Conservation (phyloP, 2,888 invertebrate species). For the Maniola hyperantus region DNA sequence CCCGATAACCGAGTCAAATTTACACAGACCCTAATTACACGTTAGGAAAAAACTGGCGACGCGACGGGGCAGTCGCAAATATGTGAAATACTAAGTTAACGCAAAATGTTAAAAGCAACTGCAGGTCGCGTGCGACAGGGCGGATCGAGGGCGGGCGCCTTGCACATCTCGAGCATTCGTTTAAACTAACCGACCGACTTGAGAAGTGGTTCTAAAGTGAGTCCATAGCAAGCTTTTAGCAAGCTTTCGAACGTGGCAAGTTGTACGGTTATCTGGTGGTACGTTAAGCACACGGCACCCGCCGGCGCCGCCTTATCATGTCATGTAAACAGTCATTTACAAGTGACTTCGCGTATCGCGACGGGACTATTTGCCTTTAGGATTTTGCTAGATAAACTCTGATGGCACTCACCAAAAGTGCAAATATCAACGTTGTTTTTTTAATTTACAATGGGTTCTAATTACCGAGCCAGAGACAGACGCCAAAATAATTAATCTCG, state of each 20-base stretch:
- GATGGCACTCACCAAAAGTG: constrained; percentile 40
- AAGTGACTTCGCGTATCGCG: constrained; percentile 69
- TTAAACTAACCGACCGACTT: constrained; percentile 55
- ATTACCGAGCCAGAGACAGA: background rate
- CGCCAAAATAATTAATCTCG: background rate
- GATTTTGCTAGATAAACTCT: constrained; percentile 68
- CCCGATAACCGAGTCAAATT: constrained; percentile 69
- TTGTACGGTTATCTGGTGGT: constrained; percentile 61
- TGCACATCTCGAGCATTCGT: constrained; percentile 52
- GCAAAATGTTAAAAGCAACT: constrained; percentile 70
- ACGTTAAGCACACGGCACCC: constrained; percentile 60
- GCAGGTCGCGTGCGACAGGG: constrained; percentile 74
- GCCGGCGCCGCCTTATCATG: constrained; percentile 79
- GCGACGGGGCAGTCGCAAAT: constrained; percentile 81
- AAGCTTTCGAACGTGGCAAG: constrained; percentile 60
- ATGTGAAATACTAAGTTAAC: constrained; percentile 67
- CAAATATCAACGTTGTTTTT: constrained; percentile 29
- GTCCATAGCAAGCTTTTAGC: constrained; percentile 76
- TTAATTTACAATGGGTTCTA: constrained; percentile 19
- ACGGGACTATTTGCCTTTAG: constrained; percentile 68
- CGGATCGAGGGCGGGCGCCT: constrained; percentile 77
- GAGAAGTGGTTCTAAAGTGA: constrained; percentile 63
- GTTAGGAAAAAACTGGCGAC: constrained; percentile 76
- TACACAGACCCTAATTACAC: constrained; percentile 73
- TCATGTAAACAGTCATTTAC: constrained; percentile 72